Conservation (phyloP, 2,888 invertebrate species). For the Trachelus tabidus region DNA sequence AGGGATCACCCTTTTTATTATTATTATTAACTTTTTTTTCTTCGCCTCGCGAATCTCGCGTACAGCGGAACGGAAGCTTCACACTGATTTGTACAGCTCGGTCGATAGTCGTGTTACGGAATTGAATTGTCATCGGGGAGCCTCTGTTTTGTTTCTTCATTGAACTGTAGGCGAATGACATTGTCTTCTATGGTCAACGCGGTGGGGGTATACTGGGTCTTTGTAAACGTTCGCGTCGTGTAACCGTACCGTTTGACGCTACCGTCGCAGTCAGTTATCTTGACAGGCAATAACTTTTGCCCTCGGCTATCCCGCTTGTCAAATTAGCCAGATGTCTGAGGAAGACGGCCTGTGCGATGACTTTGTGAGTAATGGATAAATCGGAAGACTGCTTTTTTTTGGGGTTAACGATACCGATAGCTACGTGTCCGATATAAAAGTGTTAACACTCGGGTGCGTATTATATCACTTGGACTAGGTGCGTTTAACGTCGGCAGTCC, state of each 20-base stretch:
- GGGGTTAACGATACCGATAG: not conserved
- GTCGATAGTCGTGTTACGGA: not conserved
- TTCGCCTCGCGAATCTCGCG: not conserved
- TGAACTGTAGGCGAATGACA: not conserved
- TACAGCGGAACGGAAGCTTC: not conserved
- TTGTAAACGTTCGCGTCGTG: not conserved
- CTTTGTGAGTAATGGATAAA: not conserved
- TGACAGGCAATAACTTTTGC: not conserved
- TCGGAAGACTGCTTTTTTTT: not conserved
- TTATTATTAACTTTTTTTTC: not conserved
- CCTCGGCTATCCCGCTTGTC: not conserved
- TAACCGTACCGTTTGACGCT: not conserved
- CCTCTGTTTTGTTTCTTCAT: not conserved
- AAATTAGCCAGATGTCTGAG: not conserved
- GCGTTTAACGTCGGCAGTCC: no score
- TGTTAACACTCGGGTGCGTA: not conserved
- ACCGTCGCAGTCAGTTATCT: not conserved
- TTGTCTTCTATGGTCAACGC: not conserved
- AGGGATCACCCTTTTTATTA: not conserved
- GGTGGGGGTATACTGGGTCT: not conserved
- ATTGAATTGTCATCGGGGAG: not conserved
- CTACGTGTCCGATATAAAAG: not conserved
- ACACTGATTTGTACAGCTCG: not conserved
- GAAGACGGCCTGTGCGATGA: not conserved
- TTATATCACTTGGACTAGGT: not conserved